phyloP scores from a whole-genome alignment of 2,888 invertebrate species.

The Cotesia congregata region DNA sequence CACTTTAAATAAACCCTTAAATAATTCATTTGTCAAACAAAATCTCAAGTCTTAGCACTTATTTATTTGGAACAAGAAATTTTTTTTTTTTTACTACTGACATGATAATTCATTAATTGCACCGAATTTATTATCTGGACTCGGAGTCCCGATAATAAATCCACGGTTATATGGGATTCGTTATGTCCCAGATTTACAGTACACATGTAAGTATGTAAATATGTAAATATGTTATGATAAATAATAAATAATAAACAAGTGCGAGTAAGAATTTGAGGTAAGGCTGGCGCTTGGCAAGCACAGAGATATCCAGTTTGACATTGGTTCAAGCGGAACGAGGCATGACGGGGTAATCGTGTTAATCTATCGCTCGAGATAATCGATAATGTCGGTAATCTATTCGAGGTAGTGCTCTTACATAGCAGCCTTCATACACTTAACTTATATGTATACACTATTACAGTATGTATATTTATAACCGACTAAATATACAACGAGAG shows the following conservation, averaged over 20 bases:
- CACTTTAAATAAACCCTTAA: neutral
- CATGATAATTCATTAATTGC: neutral
- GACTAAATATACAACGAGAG: constrained; percentile 4
- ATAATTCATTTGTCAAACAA: constrained; percentile 9
- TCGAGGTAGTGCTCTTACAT: constrained; percentile 54
- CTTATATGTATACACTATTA: constrained; percentile 21
- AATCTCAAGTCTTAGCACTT: neutral
- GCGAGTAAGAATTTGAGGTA: constrained; percentile 30
- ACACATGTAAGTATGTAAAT: constrained; percentile 10
- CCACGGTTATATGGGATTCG: neutral
- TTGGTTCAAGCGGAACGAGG: constrained; percentile 66
- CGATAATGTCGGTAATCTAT: constrained; percentile 68
- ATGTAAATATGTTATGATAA: constrained; percentile 21
- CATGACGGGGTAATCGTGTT: constrained; percentile 63
- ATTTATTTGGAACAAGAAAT: neutral
- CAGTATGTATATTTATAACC: constrained; percentile 27
- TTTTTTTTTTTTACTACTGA: neutral
- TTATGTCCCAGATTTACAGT: neutral
- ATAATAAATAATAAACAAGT: constrained; percentile 30
- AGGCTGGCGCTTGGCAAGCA: neutral
- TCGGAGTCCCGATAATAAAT: neutral
- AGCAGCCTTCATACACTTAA: constrained; percentile 41
- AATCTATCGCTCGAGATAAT: constrained; percentile 68
- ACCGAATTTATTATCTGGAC: neutral
- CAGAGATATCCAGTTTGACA: constrained; percentile 63